Evolutionary conservation across 2,888 invertebrate species (phyloP), one percentile per base, ranked within the genome.

Genomic region (Diplolepis rosae): DNA sequence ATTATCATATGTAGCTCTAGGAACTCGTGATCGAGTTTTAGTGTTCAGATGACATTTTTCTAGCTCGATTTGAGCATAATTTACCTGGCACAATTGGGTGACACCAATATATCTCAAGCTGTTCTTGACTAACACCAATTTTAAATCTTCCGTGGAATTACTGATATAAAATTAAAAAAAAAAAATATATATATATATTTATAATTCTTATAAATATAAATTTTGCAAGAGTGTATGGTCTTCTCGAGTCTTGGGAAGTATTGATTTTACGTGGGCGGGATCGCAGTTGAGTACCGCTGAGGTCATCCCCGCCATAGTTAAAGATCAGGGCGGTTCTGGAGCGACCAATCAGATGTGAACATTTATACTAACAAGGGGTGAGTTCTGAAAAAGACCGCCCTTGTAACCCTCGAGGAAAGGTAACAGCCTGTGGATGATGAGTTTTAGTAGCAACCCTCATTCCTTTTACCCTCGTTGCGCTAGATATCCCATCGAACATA

Each of bases 281-380:
- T 76, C 71, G 65, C 27, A 66, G 51, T 73, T 75, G 79, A 76
- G 78, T 66, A 73, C 72, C 77, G 27, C 78, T 74, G 79, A 54
- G 69, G 66, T 74, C 74, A 69, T 67, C 68, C 75, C 79, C 82
- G 80, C 80, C 79, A 76, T 78, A 72, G 72, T 71, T 72, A 75
- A 72, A 70, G 66, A 70, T 70, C 56, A 66, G 79, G 81, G 82
- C 80, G 81, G 73, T 52, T 30, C 72, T 68, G n/a, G 13, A 11
- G n/a, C 51, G 66, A 54, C 82, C 80, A 82, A 82, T 80, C 65
- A 52, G 51, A 15, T 61, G 13, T 65, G 65, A 71, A 48, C 66
- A 66, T 69, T 71, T 71, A 66, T 45, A 69, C 69, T 68, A 65
- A 69, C 65, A 27, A 67, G 70, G 67, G 72, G 65, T 68, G 51